Evolutionary conservation across 2,113 vertebrate genomes (phyloP).

Genomic region (Lepus europaeus): DNA sequence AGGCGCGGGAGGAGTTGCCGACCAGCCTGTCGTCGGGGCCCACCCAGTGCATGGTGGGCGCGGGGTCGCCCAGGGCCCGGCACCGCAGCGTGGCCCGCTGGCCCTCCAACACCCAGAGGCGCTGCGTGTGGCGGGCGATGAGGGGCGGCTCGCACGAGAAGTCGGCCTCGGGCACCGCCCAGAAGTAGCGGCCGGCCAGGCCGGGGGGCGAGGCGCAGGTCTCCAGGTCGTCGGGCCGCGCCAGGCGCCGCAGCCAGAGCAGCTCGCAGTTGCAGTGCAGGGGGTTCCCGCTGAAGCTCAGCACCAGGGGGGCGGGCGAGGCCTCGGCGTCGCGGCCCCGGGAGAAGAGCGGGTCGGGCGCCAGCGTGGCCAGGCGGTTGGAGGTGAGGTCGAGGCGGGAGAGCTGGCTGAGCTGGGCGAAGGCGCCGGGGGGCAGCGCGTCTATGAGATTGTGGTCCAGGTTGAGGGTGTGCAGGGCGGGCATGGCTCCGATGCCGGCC

Average conservation of each 20-base stretch:
- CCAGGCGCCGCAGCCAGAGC: slow-evolving; percentile 93
- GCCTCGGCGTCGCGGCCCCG: slow-evolving; percentile 92
- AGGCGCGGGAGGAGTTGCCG: slow-evolving; percentile 92
- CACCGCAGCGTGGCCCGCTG: slow-evolving; percentile 93
- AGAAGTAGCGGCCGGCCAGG: slow-evolving; percentile 94
- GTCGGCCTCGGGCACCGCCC: slow-evolving; percentile 95
- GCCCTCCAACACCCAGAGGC: slow-evolving; percentile 94
- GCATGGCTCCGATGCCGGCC: slow-evolving; percentile 95
- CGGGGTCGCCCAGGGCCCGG: slow-evolving; percentile 93
- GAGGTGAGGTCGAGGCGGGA: slow-evolving; percentile 96
- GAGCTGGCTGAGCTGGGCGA: slow-evolving; percentile 93
- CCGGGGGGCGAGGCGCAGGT: slow-evolving; percentile 93
- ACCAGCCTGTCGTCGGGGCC: slow-evolving; percentile 94
- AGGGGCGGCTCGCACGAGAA: slow-evolving; percentile 95
- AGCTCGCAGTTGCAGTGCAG: slow-evolving; percentile 96
- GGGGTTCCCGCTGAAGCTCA: slow-evolving; percentile 95
- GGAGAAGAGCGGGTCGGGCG: slow-evolving; percentile 93
- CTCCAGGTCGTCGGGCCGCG: slow-evolving; percentile 94
- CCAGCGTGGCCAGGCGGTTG: slow-evolving; percentile 93
- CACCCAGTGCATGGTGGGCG: slow-evolving; percentile 94
- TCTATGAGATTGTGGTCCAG: slow-evolving; percentile 96
- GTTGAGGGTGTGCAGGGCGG: slow-evolving; percentile 93
- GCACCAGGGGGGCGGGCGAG: slow-evolving; percentile 90
- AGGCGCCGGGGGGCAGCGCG: slow-evolving; percentile 92
- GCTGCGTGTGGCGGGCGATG: slow-evolving; percentile 95